phyloP scores from a whole-genome alignment of 1,140 invertebrate genomes.

The Sinonovacula constricta region DNA sequence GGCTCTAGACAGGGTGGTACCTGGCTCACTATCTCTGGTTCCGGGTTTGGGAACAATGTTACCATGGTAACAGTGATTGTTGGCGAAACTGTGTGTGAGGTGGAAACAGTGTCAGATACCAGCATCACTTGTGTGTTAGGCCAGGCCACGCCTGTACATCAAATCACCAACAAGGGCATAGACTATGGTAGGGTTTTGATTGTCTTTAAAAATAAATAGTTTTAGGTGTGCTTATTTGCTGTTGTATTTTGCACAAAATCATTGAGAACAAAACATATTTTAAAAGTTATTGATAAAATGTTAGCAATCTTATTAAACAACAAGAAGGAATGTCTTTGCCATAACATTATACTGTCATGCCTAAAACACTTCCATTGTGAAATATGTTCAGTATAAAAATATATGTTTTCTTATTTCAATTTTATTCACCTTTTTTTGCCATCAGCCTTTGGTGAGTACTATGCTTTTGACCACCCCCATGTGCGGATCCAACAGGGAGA shows the following conservation, averaged over 20 bases:
- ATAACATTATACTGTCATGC: too few species aligned
- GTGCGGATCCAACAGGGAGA: constrained; percentile 59
- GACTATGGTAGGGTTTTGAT: constrained; percentile 16
- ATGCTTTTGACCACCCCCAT: constrained; percentile 55
- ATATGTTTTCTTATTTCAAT: neutral
- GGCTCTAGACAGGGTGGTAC: constrained; percentile 72
- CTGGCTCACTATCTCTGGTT: constrained; percentile 64
- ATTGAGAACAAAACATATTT: neutral
- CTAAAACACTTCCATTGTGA: too few species aligned
- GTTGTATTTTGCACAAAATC: too few species aligned
- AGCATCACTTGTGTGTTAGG: constrained; percentile 61
- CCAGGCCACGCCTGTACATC: constrained; percentile 56
- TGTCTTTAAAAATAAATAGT: neutral
- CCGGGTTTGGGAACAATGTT: constrained; percentile 60
- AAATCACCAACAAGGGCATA: constrained; percentile 61
- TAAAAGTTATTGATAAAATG: neutral
- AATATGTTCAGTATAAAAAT: neutral
- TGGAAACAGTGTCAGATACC: constrained; percentile 48
- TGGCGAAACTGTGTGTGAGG: constrained; percentile 59
- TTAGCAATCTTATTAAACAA: too few species aligned
- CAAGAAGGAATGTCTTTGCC: too few species aligned
- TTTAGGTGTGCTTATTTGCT: neutral
- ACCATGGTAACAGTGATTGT: constrained; percentile 59
- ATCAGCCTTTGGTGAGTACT: constrained; percentile 53
- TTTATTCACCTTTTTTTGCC: neutral